phyloP scores from a whole-genome alignment of 2,113 vertebrate genomes.

The Anthoscopus minutus region DNA sequence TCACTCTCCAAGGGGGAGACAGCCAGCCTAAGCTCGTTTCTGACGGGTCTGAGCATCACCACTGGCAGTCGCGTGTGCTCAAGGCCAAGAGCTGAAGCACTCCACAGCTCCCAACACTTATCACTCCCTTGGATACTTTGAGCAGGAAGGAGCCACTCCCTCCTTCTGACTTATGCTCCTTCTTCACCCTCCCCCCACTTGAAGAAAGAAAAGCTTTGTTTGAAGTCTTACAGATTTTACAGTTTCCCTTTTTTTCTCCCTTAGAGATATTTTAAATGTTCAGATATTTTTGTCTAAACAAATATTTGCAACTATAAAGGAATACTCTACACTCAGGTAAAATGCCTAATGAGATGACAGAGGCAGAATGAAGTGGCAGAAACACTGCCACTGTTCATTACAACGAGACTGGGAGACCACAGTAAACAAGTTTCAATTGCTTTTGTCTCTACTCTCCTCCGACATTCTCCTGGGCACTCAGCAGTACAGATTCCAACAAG shows the following conservation, averaged over 20 bases:
- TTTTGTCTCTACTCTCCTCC: neutral
- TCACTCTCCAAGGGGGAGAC: neutral
- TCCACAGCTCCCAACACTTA: neutral
- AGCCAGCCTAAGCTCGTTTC: neutral
- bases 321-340: neutral
- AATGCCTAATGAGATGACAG: neutral
- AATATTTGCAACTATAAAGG: neutral
- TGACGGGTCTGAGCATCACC: neutral
- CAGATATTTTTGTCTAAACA: neutral
- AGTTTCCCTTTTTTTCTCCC: neutral
- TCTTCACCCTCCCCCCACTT: accelerated
- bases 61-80: neutral
- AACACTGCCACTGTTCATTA: no score
- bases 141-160: neutral
- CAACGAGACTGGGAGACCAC: neutral
- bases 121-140: neutral
- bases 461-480: neutral
- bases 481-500: neutral
- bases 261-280: neutral
- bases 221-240: neutral
- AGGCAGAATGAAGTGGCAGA: neutral
- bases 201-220: neutral
- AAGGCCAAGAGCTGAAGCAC: neutral
- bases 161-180: neutral
- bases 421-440: neutral